phyloP scores from a whole-genome alignment of 2,797 vertebrate genomes.

The Mormyrus hasselquistii region DNA sequence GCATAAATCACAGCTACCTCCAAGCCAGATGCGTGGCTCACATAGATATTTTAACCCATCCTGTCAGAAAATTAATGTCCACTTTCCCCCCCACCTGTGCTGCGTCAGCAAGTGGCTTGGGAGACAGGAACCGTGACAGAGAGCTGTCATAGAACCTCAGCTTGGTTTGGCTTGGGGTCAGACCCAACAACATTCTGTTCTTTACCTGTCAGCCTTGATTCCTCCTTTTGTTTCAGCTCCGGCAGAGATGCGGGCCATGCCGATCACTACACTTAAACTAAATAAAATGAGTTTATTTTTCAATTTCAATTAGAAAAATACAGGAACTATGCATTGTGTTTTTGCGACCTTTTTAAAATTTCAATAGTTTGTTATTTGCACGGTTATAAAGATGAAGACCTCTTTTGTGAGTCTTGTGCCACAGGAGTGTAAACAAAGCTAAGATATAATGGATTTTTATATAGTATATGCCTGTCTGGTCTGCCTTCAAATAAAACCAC shows the following conservation, averaged over 20 bases:
- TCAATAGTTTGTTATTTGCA: background rate
- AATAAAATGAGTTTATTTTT: background rate
- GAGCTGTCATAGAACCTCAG: background rate
- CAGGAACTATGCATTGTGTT: background rate
- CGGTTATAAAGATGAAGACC: background rate
- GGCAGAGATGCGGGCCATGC: background rate
- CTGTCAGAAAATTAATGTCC: background rate
- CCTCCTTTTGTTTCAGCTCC: background rate
- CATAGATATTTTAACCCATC: background rate
- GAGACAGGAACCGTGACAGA: background rate
- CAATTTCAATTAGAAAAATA: background rate
- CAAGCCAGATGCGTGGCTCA: background rate
- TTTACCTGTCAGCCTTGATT: background rate
- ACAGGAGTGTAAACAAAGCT: background rate
- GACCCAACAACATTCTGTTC: background rate
- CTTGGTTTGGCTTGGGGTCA: background rate
- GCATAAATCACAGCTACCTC: background rate
- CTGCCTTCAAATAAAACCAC: background rate
- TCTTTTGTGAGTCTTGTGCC: background rate
- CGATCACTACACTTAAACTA: background rate
- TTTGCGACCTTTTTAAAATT: background rate
- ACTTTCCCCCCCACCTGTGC: background rate
- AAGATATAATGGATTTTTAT: background rate
- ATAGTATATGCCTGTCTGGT: background rate
- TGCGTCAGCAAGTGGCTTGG: background rate